Base-by-base conservation (phyloP, 2,113 vertebrate genomes). In the Gallinago jamesoni region DNA sequence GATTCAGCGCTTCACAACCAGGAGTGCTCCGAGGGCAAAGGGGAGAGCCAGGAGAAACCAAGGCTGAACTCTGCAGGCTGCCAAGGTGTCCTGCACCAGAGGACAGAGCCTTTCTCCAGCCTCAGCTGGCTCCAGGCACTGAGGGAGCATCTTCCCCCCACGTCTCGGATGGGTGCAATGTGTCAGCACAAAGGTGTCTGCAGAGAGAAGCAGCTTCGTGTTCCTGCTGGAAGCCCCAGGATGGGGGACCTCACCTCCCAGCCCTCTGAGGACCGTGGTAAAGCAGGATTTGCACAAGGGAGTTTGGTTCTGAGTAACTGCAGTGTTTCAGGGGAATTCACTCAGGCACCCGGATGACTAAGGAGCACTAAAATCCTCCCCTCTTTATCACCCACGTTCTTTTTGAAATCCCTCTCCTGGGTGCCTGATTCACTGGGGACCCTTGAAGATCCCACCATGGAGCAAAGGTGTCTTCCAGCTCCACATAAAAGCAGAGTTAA, bases 221-320 rank as follows among this genome's bases (percentile, higher is more conserved):
- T 2, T 66, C 6, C 69, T 68, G 13, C 83, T 47, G 74, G 77
- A 13, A 39, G 15, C 11, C 2, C 15, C 2, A 1, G 27, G 24
- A 6, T 0, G 10, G 39, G 48, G 16, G 24, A 48, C 1, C 2
- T 72, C 53, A 8, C 24, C 66, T 56, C 3, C 0, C 18, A 47
- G 0, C 10, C 0, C 0, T 5, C 45, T 1, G 1, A 45, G 28
- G 25, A 33, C 39, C 84, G 6, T 0, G 4, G 56, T 10, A 33
- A 47, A 43, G 45, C 74, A 37, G 41, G 35, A 5, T 52, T 20
- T 39, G 50, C 4, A 1, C 21, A 10, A 50, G 24, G 19, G 41
- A 45, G 27, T 3, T 16, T 31, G 16, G 10, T 41, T 52, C 35
- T 6, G 6, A 31, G 7, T 0, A 18, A 31, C 66, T n/a, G 47